A percentile compares a stretch with the other conserved stretches of the same genome.
These are phyloP conservation scores for Platynereis dumerilii DNA, from an alignment of 2,888 invertebrate species.

Conservation along the genomic window DNA sequence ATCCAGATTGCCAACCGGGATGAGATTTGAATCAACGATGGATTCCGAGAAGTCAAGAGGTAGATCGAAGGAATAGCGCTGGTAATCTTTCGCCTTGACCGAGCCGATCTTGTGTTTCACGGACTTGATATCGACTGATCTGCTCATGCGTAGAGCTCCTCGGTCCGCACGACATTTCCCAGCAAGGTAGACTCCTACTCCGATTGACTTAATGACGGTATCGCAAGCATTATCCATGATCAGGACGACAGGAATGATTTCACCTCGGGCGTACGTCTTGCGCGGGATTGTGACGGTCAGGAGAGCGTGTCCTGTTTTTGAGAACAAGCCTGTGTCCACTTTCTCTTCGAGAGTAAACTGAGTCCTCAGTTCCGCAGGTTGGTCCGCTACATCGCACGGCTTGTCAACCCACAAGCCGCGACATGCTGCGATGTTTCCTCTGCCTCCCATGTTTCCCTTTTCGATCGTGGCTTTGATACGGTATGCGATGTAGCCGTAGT, in stretches of 20 bases:
- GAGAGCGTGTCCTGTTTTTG: background rate
- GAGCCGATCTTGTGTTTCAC: background rate
- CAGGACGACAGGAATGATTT: constrained; percentile 1
- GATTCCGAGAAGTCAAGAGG: constrained; percentile 12
- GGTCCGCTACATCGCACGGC: background rate
- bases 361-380: background rate
- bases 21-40: constrained; percentile 12
- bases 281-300: background rate
- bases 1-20: constrained; percentile 17
- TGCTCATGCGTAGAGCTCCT: background rate
- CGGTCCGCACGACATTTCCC: background rate
- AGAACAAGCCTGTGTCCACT: background rate
- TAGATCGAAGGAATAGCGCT: background rate
- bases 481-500: constrained; percentile 5
- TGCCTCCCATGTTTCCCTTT: background rate
- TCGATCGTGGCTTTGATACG: constrained; percentile 17
- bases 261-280: background rate
- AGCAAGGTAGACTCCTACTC: background rate
- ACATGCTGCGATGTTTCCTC: constrained; percentile 6
- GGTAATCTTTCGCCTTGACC: background rate
- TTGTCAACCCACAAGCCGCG: constrained; percentile 1
- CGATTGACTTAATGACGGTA: background rate
- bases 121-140: background rate
- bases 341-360: background rate
- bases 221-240: constrained; percentile 9